Evolutionary conservation across 2,113 vertebrate species (phyloP).

Genomic region (Thunnus thynnus): DNA sequence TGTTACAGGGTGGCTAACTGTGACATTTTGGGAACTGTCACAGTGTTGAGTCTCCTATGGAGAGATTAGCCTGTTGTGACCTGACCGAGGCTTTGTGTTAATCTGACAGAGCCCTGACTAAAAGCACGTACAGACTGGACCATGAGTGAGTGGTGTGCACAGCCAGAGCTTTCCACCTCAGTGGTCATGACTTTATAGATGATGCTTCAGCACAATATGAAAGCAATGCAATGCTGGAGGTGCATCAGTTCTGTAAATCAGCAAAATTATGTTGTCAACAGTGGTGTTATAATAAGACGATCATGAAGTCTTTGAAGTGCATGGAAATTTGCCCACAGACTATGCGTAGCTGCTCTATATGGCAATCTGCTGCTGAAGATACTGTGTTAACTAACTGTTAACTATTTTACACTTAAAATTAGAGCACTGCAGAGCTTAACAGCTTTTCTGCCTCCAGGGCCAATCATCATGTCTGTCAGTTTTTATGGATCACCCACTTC

Average conservation of each 20-base stretch:
- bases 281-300: background rate
- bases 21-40: conserved; percentile 65
- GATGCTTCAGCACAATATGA: background rate
- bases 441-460: conserved; percentile 11
- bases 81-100: conserved; percentile 20
- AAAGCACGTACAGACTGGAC: conserved; percentile 22
- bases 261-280: background rate
- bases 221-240: background rate
- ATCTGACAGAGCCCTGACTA: background rate
- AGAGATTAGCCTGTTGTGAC: conserved; percentile 41
- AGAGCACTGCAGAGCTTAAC: conserved; percentile 8
- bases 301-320: background rate
- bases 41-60: conserved; percentile 28
- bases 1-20: conserved; percentile 30
- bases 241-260: background rate
- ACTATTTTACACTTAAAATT: conserved; percentile 30
- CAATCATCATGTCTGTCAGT: conserved; percentile 20
- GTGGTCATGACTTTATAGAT: background rate
- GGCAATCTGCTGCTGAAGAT: conserved; percentile 10
- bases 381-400: background rate
- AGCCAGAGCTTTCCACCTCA: conserved; percentile 6
- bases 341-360: background rate
- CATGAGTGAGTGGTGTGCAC: background rate
- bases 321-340: background rate
- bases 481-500: conserved; percentile 21